Percentiles rank a stretch among this genome's conserved stretches.
phyloP scores from a whole-genome alignment of 2,888 invertebrate species.

The Octonoba sinensis region DNA sequence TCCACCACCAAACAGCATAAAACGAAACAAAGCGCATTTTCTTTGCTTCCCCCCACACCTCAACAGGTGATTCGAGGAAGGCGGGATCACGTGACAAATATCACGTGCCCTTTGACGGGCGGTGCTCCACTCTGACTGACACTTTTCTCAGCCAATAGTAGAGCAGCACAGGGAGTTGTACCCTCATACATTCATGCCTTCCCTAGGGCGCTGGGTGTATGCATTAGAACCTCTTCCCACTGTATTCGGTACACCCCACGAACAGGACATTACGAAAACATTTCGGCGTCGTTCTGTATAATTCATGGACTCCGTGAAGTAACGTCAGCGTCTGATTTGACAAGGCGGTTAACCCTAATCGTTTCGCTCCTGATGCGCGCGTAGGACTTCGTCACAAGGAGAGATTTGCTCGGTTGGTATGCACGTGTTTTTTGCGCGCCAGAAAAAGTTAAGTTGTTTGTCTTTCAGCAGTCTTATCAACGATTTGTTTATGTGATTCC shows the following conservation, averaged over 20 bases:
- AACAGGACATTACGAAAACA: slow-evolving; percentile 60
- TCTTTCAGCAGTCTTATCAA: neutral
- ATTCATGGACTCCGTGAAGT: slow-evolving; percentile 51
- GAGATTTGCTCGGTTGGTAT: neutral
- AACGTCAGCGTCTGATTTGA: slow-evolving; percentile 32
- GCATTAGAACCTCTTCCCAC: slow-evolving; percentile 50
- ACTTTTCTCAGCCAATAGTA: slow-evolving; percentile 35
- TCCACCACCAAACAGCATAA: slow-evolving; percentile 16
- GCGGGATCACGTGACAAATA: slow-evolving; percentile 38
- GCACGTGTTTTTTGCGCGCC: neutral
- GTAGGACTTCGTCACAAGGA: neutral
- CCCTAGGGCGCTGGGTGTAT: slow-evolving; percentile 37
- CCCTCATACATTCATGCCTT: slow-evolving; percentile 61
- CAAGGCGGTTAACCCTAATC: slow-evolving; percentile 33
- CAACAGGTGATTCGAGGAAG: slow-evolving; percentile 61
- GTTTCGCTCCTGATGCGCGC: neutral
- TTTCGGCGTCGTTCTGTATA: slow-evolving; percentile 58
- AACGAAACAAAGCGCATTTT: slow-evolving; percentile 32
- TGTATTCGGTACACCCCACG: slow-evolving; percentile 51
- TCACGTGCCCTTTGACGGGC: slow-evolving; percentile 44
- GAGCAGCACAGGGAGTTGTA: neutral
- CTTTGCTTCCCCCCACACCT: slow-evolving; percentile 15
- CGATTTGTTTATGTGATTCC: no score
- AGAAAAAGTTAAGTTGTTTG: neutral
- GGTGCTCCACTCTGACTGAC: slow-evolving; percentile 27